phyloP scores from a whole-genome alignment of 2,797 vertebrate genomes.

The Urocyon cinereoargenteus region DNA sequence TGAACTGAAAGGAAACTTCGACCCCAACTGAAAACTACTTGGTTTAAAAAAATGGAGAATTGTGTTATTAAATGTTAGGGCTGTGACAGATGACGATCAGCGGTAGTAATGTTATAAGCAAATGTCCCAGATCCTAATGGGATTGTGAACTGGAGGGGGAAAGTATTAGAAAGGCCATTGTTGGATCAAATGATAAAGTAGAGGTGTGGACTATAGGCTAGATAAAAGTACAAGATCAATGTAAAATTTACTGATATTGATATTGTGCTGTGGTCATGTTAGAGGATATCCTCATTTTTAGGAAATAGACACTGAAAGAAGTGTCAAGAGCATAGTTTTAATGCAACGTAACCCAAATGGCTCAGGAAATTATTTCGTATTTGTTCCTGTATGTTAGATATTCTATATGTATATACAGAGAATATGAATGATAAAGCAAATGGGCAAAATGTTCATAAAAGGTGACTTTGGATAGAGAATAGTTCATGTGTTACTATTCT shows the following conservation, averaged over 20 bases:
- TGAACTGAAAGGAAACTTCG: background rate
- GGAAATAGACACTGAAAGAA: background rate
- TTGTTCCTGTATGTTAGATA: too few relatives aligned
- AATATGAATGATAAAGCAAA: background rate
- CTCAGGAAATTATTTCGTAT: background rate
- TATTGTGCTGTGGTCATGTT: background rate
- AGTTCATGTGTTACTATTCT: background rate
- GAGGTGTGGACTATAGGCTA: background rate
- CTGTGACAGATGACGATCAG: background rate
- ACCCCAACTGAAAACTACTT: background rate
- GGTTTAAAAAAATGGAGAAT: background rate
- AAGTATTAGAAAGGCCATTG: background rate
- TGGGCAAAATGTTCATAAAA: background rate
- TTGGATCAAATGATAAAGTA: background rate
- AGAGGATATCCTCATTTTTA: background rate
- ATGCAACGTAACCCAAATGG: background rate
- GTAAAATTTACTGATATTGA: background rate
- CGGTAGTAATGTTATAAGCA: background rate
- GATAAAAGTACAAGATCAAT: background rate
- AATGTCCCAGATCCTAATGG: background rate
- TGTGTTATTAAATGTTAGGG: background rate
- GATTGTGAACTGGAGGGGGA: background rate
- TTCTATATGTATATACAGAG: background rate
- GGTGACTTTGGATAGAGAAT: background rate
- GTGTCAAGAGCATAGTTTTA: background rate